Evolutionary conservation across 2,797 vertebrate species (phyloP), one percentile per base, ranked within the genome.

Genomic region (Thaleichthys pacificus): DNA sequence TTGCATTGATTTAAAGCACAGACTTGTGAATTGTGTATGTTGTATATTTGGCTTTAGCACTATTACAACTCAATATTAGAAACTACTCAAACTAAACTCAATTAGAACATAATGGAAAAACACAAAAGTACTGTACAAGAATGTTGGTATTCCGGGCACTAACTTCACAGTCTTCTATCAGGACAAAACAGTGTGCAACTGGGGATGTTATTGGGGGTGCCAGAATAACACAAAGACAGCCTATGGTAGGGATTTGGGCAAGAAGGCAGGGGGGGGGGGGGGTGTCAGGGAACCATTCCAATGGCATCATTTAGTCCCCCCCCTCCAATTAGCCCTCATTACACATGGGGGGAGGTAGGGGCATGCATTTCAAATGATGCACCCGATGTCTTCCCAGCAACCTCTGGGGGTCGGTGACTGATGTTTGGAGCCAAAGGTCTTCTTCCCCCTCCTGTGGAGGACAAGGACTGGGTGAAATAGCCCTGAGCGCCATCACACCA

Each of bases 391-490:
- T 38, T n/a, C 51, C 51, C 51, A 5, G 15, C 62, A 38, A 30
- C 62, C 35, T 32, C 35, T 35, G 17, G 30, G 62, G 62, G 62
- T 35, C 8, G 32, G 7, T 64, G 62, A 35, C 62, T 35, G 30
- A 35, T 32, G 62, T 35, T 21, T 17, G 35, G 62, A 64, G 62
- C 30, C 62, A 64, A 30, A 64, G 62, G 62, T 64, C 62, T 35
- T 12, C 32, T 17, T 9, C 8, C 30, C n/a, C 7, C 9, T 3
- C 32, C 62, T 21, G 30, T 28, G 1, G 30, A 17, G 61, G 30
- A 17, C 19, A n/a, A 56, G 51, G 51, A n/a, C 51, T 56, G 51
- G 51, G 51, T 17, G 5, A n/a, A 56, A n/a, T 56, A n/a, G 17
- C 17, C 19, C 51, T 56, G 51, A 8, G 51, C 51, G 9, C 51